These are phyloP conservation scores for Drosophila asahinai DNA, from an alignment of 1,140 invertebrate genomes.

Conservation along the genomic window DNA sequence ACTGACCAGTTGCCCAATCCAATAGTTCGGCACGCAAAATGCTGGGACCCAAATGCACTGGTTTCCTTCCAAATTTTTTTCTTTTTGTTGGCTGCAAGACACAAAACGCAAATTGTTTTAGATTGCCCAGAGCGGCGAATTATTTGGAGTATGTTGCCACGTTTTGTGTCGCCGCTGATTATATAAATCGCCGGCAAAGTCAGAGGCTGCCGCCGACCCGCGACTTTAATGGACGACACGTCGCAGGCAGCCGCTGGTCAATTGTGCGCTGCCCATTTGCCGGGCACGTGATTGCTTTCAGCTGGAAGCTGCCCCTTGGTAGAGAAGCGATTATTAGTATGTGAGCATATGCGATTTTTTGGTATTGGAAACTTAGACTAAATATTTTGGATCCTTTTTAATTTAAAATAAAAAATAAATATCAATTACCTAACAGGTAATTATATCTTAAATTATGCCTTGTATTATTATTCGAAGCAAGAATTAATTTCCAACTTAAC, in stretches of 20 bases:
- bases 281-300: conserved; percentile 73
- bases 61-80: conserved; percentile 9
- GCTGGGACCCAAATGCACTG: conserved; percentile 1
- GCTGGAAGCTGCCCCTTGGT: conserved; percentile 33
- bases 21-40: conserved; percentile 33
- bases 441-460: no score
- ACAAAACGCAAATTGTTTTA: conserved; percentile 78
- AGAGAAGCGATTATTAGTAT: conserved; percentile 6
- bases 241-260: conserved; percentile 63
- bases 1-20: conserved; percentile 45
- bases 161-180: conserved; percentile 80
- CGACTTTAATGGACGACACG: conserved; percentile 54
- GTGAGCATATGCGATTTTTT: conserved; percentile 8
- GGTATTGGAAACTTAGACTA: not conserved
- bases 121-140: conserved; percentile 64
- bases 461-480: no score
- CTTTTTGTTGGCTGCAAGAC: conserved; percentile 24
- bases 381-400: not conserved
- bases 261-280: conserved; percentile 56
- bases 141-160: conserved; percentile 74
- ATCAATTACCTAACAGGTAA: no score
- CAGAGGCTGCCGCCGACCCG: not conserved
- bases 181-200: conserved; percentile 65
- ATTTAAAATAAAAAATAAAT: no score
- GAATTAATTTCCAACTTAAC: not conserved